Base-by-base conservation (phyloP, 2,797 vertebrate species). In the Danio tinwini region DNA sequence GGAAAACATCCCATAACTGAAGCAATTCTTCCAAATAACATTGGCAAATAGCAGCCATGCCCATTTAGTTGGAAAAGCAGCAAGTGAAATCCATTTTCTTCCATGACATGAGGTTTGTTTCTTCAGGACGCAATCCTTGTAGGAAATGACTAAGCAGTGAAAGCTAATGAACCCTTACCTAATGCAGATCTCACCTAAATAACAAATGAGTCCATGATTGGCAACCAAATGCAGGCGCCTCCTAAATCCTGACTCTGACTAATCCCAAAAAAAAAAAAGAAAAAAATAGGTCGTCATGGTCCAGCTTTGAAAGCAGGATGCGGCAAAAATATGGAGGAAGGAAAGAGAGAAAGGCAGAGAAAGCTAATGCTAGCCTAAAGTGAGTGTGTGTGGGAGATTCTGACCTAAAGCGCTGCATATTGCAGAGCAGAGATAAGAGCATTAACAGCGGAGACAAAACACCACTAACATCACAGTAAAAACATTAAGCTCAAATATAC, bases 341-440 rank as follows among this genome's bases (percentile, higher is more conserved):
- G 14, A 67, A 39, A 40, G 42, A 12, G 19, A 45, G 14, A 11
- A 19, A 37, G n/a, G n/a, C 8, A 58, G 37, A 44, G 45, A 84
- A 44, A 67, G 64, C 76, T 55, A 72, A 16, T n/a, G 61, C 78
- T 45, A 40, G n/a, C 64, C 21, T 84, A 80, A 73, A 58, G 40
- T 75, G 55, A 73, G 49, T 65, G 58, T n/a, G 52, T 70, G 70
- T 72, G 82, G 63, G 69, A 72, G 73, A 63, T 79, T 88, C 76
- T 59, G 72, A 87, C 84, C 69, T 77, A 87, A 85, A 85, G 79
- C 84, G 84, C 80, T 40, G 76, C 55, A 86, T 83, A 88, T 91
- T 91, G 91, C 87, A 89, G 73, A 81, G 68, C 74, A 45, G 81
- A 89, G 91, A 93, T 93, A 92, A 92, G 90, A 92, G 88, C 86